These are phyloP conservation scores for Borostomias antarcticus DNA, from an alignment of 2,797 vertebrate genomes.

Conservation along the genomic window DNA sequence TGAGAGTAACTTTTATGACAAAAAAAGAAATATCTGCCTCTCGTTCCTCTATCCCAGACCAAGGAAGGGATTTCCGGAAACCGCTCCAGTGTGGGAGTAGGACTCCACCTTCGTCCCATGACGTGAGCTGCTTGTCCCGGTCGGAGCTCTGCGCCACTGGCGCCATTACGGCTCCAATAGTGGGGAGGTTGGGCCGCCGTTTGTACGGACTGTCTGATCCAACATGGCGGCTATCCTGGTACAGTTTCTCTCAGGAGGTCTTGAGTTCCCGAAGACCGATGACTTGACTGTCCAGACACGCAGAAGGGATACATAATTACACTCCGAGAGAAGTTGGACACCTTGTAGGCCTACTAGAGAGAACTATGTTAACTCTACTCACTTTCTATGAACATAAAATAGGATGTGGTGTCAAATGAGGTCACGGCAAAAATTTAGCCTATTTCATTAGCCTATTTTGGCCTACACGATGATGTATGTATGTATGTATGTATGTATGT, in stretches of 20 bases:
- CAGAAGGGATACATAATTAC: neutral
- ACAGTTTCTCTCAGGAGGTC: conserved; percentile 45
- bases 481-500: too few relatives aligned
- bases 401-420: too few relatives aligned
- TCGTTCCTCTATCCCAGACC: conserved; percentile 67
- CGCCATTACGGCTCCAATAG: conserved; percentile 71
- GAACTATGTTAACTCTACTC: too few relatives aligned
- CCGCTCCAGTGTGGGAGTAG: conserved; percentile 36
- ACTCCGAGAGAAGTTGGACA: neutral
- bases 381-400: neutral
- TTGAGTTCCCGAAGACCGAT: conserved; percentile 1
- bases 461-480: too few relatives aligned
- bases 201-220: conserved; percentile 33
- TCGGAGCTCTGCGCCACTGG: conserved; percentile 32
- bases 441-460: too few relatives aligned
- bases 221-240: conserved; percentile 58
- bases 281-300: conserved; percentile 30
- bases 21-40: conserved; percentile 45
- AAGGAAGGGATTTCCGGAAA: conserved; percentile 82
- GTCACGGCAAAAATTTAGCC: too few relatives aligned
- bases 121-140: conserved; percentile 25
- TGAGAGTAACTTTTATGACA: conserved; percentile 60
- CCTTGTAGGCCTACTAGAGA: neutral
- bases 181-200: rapidly evolving
- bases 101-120: conserved; percentile 66